Base-by-base conservation (phyloP, 2,888 invertebrate species). In the Folsomia manolachei region DNA sequence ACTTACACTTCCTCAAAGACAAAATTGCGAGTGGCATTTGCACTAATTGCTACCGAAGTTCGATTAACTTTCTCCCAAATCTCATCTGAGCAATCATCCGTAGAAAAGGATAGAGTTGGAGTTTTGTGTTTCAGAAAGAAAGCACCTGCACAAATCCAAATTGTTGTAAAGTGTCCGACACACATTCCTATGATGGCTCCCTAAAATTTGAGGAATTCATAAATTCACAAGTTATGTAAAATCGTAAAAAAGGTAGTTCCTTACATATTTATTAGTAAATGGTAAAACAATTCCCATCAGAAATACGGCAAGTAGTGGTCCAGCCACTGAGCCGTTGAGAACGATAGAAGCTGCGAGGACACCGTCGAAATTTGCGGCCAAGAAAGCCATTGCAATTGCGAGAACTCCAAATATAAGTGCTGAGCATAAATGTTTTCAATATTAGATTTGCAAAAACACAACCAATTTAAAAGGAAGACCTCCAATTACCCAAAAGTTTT, bases 261-360 rank as follows among this genome's bases (percentile, higher is more conserved):
- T 64, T 82, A 88, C 89, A 84, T 90, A 93, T 87, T 92, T 92
- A 81, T 94, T 94, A 27, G 91, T 91, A 75, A 90, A 87, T 0
- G 94, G 95, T 68, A 93, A 89, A 66, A 94, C 85, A 83, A 94
- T 91, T 0, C 94, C 95, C 70, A 94, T 84, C 1, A 93, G 84
- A 81, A 94, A 94, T 56, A 93, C 93, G 21, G 78, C 79, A 27
- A 81, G 52, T 1, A 81, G 69, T 7, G 82, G 82, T n/a, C 82
- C 82, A 23, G 78, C 74, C 24, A 81, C 79, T 9, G 76, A 71
- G 1, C 81, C 79, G 51, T 78, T 81, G 24, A 81, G 72, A n/a
- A 79, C 72, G 14, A 79, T 77, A 0, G 79, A 75, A 1, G 77
- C 79, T 11, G 75, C 73, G 18, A 77, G 71, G 14, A 77, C 77